Evolutionary conservation across 2,113 vertebrate genomes (phyloP).

Genomic region (Etheostoma spectabile): DNA sequence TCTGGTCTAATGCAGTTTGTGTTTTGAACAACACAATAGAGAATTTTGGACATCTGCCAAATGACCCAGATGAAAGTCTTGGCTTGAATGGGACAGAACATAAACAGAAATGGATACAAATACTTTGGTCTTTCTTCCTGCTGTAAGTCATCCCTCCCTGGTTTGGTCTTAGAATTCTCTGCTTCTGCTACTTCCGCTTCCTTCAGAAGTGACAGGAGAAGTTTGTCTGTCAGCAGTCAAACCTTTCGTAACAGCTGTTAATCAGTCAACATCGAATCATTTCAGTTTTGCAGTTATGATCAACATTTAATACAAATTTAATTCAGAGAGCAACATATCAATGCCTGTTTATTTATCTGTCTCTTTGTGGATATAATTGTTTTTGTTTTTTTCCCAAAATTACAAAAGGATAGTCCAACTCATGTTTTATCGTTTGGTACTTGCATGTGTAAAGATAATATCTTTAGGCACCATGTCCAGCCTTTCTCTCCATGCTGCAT

Average conservation of each 20-base stretch:
- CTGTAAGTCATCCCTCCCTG: background rate
- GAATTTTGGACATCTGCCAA: slow-evolving; percentile 38
- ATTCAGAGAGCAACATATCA: background rate
- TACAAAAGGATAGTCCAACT: background rate
- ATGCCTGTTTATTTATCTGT: background rate
- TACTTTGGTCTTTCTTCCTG: slow-evolving; percentile 15
- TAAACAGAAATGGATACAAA: slow-evolving; percentile 38
- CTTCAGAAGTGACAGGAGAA: slow-evolving; percentile 47
- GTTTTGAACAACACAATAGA: slow-evolving; percentile 35
- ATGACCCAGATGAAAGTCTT: slow-evolving; percentile 47
- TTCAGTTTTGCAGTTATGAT: background rate
- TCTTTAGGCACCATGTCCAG: no score
- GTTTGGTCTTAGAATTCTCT: background rate
- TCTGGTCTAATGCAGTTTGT: slow-evolving; percentile 22
- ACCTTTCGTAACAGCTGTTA: background rate
- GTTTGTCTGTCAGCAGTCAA: slow-evolving; percentile 11
- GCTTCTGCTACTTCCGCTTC: background rate
- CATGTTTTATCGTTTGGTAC: background rate
- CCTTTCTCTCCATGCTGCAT: no score
- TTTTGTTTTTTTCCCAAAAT: background rate
- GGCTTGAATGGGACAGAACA: slow-evolving; percentile 3
- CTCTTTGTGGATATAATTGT: background rate
- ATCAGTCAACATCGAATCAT: background rate
- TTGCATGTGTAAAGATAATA: background rate
- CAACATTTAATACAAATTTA: background rate